Evolutionary conservation across 2,113 vertebrate genomes (phyloP).

Genomic region (Tachysurus fulvidraco): DNA sequence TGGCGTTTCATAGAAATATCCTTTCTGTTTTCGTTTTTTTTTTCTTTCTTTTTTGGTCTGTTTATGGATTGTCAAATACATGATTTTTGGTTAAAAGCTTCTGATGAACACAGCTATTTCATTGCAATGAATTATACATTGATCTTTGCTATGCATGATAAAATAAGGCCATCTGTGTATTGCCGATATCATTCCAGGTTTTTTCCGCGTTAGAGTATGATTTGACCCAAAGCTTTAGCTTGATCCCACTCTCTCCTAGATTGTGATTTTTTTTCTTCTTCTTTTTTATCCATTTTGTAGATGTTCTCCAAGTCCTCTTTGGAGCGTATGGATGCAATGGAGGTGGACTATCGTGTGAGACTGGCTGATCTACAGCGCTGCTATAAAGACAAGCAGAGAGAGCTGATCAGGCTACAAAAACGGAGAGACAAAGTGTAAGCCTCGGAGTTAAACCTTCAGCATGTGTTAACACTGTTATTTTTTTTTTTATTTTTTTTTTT

Average conservation of each 20-base stretch:
- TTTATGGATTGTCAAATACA: not conserved
- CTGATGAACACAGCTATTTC: not conserved
- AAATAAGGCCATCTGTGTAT: not conserved
- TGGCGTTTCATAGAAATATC: conserved; percentile 6
- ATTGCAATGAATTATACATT: not conserved
- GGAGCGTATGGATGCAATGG: conserved; percentile 86
- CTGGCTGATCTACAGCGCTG: conserved; percentile 90
- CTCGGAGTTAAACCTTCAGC: not conserved
- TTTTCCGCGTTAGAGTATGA: not conserved
- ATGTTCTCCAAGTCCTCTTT: conserved; percentile 87
- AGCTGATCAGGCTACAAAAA: conserved; percentile 89
- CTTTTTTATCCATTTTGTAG: conserved; percentile 60
- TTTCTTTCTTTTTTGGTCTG: not conserved
- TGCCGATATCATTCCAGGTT: not conserved
- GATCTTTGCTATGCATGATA: not conserved
- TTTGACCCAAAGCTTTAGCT: too few relatives aligned
- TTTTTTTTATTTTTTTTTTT: not conserved
- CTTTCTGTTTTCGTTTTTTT: not conserved
- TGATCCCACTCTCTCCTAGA: not conserved
- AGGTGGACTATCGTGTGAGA: conserved; percentile 90
- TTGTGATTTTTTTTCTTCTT: not conserved
- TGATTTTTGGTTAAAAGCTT: not conserved
- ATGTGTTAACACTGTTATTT: not conserved
- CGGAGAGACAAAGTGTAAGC: conserved; percentile 89
- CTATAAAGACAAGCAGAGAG: conserved; percentile 93